These are phyloP conservation scores for Parazoanthus atlanticus DNA, from an alignment of 92 coral and sea anemone genomes.

Conservation along the genomic window DNA sequence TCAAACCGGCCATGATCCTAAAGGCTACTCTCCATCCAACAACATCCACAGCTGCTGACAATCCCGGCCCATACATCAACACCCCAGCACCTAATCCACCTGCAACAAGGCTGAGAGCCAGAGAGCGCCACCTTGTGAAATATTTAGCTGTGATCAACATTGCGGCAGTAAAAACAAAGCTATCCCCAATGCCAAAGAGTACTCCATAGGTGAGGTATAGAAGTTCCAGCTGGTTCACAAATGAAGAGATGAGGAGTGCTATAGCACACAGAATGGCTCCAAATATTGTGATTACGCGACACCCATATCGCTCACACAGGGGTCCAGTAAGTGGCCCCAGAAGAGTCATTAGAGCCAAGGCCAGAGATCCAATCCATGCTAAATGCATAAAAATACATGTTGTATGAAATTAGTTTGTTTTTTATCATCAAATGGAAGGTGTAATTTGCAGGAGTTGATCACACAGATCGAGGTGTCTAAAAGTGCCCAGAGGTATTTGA, in stretches of 20 bases:
- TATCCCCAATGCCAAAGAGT: conserved; percentile 7
- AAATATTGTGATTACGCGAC: conserved; percentile 7
- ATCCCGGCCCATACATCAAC: conserved; percentile 12
- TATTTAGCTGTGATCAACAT: conserved; percentile 13
- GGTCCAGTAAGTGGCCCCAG: conserved; percentile 24
- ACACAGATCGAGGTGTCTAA: too few species aligned
- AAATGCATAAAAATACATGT: not conserved
- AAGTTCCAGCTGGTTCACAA: conserved; percentile 31
- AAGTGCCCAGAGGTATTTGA: too few species aligned
- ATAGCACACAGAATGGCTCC: conserved; percentile 14
- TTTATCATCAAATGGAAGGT: too few species aligned
- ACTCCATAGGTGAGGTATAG: conserved; percentile 22
- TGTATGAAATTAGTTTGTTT: not conserved
- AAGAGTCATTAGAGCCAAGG: conserved; percentile 13
- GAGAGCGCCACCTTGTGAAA: conserved; percentile 29
- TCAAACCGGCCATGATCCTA: conserved; percentile 16
- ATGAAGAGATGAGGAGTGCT: not conserved
- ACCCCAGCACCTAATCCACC: conserved; percentile 29
- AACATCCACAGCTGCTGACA: not conserved
- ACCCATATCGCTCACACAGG: conserved; percentile 14
- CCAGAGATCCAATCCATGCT: conserved; percentile 35
- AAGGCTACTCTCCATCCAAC: conserved; percentile 17
- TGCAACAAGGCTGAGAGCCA: conserved; percentile 9
- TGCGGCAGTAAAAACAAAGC: conserved; percentile 20
- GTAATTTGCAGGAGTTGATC: too few species aligned